Conservation (phyloP, 1,140 invertebrate species). For the Andricus grossulariae region DNA sequence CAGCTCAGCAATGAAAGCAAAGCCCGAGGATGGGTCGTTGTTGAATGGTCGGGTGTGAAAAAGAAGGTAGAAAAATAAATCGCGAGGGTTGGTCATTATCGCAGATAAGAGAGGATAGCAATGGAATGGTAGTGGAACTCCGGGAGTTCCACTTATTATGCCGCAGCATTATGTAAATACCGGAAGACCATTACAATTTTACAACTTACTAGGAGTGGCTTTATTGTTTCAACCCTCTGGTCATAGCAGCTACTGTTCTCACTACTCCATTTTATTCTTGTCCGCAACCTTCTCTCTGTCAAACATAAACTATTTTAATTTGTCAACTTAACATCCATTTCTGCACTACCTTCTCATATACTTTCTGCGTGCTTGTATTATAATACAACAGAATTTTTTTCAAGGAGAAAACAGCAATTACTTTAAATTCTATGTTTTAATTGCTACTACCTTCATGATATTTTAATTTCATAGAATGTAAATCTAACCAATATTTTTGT, state of each 20-base stretch:
- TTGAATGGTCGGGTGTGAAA: constrained; percentile 30
- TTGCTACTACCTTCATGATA: too few species aligned
- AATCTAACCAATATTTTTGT: too few species aligned
- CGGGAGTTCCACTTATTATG: constrained; percentile 69
- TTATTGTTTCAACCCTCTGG: constrained; percentile 66
- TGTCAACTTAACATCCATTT: too few species aligned
- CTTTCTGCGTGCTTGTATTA: too few species aligned
- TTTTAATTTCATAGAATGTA: too few species aligned
- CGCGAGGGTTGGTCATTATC: constrained; percentile 61
- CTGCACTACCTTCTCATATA: too few species aligned
- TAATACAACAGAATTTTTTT: too few species aligned
- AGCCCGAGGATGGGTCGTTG: not conserved
- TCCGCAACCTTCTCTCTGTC: constrained; percentile 38
- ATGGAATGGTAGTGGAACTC: constrained; percentile 65
- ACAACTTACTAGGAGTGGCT: constrained; percentile 69
- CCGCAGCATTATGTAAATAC: constrained; percentile 72
- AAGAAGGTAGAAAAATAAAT: constrained; percentile 60
- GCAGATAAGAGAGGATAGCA: constrained; percentile 61
- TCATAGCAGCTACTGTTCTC: constrained; percentile 8
- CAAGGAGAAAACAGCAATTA: too few species aligned
- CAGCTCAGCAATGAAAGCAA: constrained; percentile 2
- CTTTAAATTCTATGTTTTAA: too few species aligned
- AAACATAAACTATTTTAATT: constrained; percentile 36
- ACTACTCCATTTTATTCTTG: constrained; percentile 21
- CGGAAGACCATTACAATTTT: constrained; percentile 72